A percentile compares a stretch with the other conserved stretches of the same genome.
Conservation (phyloP, 1,140 invertebrate species). For the Drosophila paulistorum region DNA sequence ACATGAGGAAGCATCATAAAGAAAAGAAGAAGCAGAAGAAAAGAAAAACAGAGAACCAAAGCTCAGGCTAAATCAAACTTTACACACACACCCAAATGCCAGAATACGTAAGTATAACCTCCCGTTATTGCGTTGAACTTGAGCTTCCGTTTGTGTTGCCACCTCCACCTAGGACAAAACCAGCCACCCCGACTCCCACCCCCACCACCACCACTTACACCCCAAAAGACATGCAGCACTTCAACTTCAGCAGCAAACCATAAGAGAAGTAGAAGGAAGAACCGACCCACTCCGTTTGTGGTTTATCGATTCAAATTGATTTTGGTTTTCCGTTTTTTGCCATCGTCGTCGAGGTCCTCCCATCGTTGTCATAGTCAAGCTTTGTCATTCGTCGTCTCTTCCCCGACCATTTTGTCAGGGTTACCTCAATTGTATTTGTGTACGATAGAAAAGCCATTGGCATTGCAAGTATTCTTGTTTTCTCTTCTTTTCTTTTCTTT, state of each 20-base stretch:
- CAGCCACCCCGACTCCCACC: slow-evolving; percentile 6
- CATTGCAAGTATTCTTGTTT: slow-evolving; percentile 46
- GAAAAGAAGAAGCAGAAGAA: slow-evolving; percentile 10
- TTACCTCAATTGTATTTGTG: slow-evolving; percentile 41
- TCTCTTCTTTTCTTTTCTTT: slow-evolving; percentile 8
- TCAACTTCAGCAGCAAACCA: not conserved
- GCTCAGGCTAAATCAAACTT: slow-evolving; percentile 63
- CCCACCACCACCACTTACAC: not conserved
- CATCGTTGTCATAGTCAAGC: slow-evolving; percentile 15
- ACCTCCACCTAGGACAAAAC: not conserved
- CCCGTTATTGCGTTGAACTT: slow-evolving; percentile 52
- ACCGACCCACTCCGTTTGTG: slow-evolving; percentile 55
- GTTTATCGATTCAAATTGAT: slow-evolving; percentile 75
- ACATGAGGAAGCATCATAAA: slow-evolving; percentile 44
- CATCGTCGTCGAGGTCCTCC: slow-evolving; percentile 7
- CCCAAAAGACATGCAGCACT: not conserved
- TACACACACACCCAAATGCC: not conserved
- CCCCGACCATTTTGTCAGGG: slow-evolving; percentile 27
- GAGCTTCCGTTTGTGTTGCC: slow-evolving; percentile 33
- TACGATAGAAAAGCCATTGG: slow-evolving; percentile 35
- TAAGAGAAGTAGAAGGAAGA: not conserved
- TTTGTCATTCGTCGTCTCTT: not conserved
- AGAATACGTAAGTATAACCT: slow-evolving; percentile 1
- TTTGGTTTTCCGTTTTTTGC: slow-evolving; percentile 55
- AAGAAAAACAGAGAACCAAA: slow-evolving; percentile 34